Evolutionary conservation across 2,797 vertebrate species (phyloP).

Genomic region (Chrosomus eos): DNA sequence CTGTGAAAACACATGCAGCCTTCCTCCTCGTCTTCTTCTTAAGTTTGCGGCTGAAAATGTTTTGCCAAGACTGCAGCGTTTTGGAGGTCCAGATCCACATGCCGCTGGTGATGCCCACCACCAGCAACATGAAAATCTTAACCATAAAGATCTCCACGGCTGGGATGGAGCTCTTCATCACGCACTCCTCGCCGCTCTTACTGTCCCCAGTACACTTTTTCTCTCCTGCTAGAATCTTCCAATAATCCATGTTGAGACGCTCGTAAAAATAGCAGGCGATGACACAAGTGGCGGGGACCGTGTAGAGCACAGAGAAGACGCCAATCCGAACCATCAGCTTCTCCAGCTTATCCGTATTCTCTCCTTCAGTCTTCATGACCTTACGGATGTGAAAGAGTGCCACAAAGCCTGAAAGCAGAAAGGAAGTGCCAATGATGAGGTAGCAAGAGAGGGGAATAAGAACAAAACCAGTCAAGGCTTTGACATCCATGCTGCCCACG

Average conservation of each 20-base stretch:
- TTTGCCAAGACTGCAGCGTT: slow-evolving; percentile 97
- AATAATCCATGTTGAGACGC: slow-evolving; percentile 94
- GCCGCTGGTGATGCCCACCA: slow-evolving; percentile 97
- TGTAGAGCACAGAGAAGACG: slow-evolving; percentile 95
- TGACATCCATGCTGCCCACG: slow-evolving; percentile 96
- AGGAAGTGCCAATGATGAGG: slow-evolving; percentile 93
- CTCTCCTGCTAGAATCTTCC: slow-evolving; percentile 85
- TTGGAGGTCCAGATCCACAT: slow-evolving; percentile 99
- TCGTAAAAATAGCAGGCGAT: slow-evolving; percentile 98
- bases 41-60: slow-evolving; percentile 89
- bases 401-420: slow-evolving; percentile 94
- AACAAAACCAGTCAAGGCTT: slow-evolving; percentile 93
- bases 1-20: slow-evolving; percentile 88
- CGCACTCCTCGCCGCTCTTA: slow-evolving; percentile 81
- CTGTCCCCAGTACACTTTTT: slow-evolving; percentile 79
- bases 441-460: slow-evolving; percentile 95
- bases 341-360: slow-evolving; percentile 97
- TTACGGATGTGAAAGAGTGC: slow-evolving; percentile 96
- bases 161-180: slow-evolving; percentile 90
- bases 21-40: slow-evolving; percentile 89
- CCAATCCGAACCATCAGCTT: slow-evolving; percentile 97
- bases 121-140: slow-evolving; percentile 96
- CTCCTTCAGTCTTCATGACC: slow-evolving; percentile 96
- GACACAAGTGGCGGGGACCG: slow-evolving; percentile 95
- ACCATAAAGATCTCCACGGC: slow-evolving; percentile 98